Evolutionary conservation across 1,140 invertebrate genomes (phyloP).

Genomic region (Teleopsis dalmanni): DNA sequence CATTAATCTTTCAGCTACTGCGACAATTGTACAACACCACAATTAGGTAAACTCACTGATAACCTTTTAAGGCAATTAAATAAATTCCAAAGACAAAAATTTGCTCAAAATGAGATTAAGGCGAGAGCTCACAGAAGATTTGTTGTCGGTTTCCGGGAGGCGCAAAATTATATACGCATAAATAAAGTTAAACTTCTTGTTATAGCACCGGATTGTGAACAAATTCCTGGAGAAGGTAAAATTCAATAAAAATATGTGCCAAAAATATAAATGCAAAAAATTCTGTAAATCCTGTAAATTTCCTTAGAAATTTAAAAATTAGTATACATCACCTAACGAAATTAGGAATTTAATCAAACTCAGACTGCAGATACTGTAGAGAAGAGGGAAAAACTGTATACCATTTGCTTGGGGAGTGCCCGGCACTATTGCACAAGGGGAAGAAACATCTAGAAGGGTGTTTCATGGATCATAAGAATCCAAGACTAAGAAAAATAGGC

Average conservation of each 20-base stretch:
- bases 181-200: slow-evolving; percentile 54
- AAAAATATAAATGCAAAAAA: neutral
- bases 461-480: too few relatives aligned
- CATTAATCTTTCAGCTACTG: slow-evolving; percentile 25
- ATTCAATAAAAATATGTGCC: too few relatives aligned
- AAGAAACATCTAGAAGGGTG: too few relatives aligned
- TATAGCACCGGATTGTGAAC: slow-evolving; percentile 51
- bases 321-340: too few relatives aligned
- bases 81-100: slow-evolving; percentile 54
- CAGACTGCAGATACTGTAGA: too few relatives aligned
- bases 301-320: too few relatives aligned
- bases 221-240: slow-evolving; percentile 19
- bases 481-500: too few relatives aligned
- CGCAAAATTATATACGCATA: slow-evolving; percentile 49
- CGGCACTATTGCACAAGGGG: too few relatives aligned
- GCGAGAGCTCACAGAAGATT: slow-evolving; percentile 49
- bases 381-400: too few relatives aligned
- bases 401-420: too few relatives aligned
- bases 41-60: slow-evolving; percentile 19
- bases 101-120: slow-evolving; percentile 54
- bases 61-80: slow-evolving; percentile 50
- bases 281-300: neutral
- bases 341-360: too few relatives aligned
- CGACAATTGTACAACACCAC: slow-evolving; percentile 30
- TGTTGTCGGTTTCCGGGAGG: slow-evolving; percentile 54